A percentile compares a stretch with the other conserved stretches of the same genome.
Evolutionary conservation across 1,140 invertebrate genomes (phyloP).

Genomic region (Caenorhabditis latens): DNA sequence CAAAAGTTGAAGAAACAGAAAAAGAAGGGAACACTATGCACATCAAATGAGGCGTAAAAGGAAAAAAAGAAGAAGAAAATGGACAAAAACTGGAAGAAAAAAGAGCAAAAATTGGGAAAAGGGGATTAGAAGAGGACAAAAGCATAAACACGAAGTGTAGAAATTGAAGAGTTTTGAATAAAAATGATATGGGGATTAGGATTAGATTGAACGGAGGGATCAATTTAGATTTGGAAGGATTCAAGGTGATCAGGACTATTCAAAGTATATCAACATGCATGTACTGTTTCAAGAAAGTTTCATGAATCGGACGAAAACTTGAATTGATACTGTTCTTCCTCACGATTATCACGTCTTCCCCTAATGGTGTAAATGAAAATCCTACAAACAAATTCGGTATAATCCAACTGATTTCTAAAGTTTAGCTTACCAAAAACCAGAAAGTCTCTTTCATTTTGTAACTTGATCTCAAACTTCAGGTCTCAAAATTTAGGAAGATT

Average conservation of each 20-base stretch:
- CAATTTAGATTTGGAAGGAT: neutral
- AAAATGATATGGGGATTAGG: neutral
- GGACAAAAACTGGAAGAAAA: neutral
- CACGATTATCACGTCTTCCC: neutral
- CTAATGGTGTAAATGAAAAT: neutral
- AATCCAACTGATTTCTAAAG: neutral
- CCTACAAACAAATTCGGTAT: no score
- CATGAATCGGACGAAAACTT: no score
- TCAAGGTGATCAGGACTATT: neutral
- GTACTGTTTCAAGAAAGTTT: no score
- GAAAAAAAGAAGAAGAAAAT: slow-evolving; percentile 5
- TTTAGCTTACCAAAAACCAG: slow-evolving; percentile 10
- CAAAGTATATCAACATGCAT: no score
- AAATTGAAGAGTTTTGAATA: neutral
- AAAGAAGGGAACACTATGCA: slow-evolving; percentile 16
- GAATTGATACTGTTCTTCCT: no score
- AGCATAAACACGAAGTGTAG: neutral
- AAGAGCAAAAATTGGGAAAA: neutral
- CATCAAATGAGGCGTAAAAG: slow-evolving; percentile 23
- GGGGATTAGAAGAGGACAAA: neutral
- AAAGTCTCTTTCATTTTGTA: neutral
- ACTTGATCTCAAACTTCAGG: slow-evolving; percentile 24
- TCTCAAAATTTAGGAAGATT: neutral
- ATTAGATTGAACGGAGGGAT: neutral
- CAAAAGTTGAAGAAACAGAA: neutral